phyloP scores from a whole-genome alignment of 2,888 invertebrate genomes.

The Tholera decimalis region DNA sequence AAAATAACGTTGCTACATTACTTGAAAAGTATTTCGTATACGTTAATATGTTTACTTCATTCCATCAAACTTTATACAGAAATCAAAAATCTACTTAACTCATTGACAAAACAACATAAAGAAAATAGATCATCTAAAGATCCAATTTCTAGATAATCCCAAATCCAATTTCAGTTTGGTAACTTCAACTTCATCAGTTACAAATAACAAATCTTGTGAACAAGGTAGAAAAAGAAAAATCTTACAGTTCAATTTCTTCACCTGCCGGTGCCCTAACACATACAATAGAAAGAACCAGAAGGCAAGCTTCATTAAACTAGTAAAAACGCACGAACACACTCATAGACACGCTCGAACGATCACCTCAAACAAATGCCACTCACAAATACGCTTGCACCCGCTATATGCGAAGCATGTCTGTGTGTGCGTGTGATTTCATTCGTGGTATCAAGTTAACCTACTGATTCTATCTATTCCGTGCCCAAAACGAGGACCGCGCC shows the following conservation, averaged over 20 bases:
- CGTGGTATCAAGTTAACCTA: not conserved
- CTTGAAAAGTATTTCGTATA: not conserved
- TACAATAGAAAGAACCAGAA: not conserved
- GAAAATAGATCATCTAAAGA: constrained; percentile 47
- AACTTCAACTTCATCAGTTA: constrained; percentile 56
- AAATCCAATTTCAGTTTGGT: constrained; percentile 58
- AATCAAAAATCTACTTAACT: constrained; percentile 5
- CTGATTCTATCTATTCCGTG: not conserved
- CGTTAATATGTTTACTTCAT: not conserved
- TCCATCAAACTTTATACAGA: not conserved
- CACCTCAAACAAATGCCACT: not conserved
- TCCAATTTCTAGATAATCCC: constrained; percentile 59
- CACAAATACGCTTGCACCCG: not conserved
- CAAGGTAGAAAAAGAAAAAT: constrained; percentile 43
- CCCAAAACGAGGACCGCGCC: constrained; percentile 3
- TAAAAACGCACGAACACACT: not conserved
- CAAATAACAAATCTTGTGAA: constrained; percentile 63
- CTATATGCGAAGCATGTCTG: not conserved
- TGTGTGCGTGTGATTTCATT: not conserved
- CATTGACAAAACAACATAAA: constrained; percentile 18
- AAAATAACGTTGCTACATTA: not conserved
- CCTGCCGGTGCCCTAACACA: not conserved
- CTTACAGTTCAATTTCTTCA: constrained; percentile 40
- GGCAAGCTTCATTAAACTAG: not conserved
- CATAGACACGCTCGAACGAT: not conserved